These are phyloP conservation scores for Oncopeltus fasciatus DNA, from an alignment of 1,140 invertebrate genomes.

Conservation along the genomic window DNA sequence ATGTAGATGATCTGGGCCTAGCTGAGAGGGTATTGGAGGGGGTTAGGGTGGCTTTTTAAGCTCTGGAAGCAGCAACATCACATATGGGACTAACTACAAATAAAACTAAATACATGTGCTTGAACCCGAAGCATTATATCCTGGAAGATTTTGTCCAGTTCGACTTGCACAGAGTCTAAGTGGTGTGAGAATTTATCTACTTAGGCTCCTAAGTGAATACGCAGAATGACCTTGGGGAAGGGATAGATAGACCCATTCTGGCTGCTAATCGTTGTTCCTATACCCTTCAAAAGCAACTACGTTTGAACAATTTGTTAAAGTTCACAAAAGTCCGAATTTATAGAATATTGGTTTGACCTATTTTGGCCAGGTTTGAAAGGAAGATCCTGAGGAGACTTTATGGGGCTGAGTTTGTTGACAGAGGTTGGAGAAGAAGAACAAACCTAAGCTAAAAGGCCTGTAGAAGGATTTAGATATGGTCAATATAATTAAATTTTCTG, in stretches of 20 bases:
- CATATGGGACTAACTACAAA: background rate
- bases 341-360: background rate
- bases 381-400: too few species aligned
- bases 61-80: too few species aligned
- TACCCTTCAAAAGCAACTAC: background rate
- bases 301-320: background rate
- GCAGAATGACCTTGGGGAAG: background rate
- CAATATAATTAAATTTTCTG: too few species aligned
- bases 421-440: background rate
- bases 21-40: background rate
- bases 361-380: background rate
- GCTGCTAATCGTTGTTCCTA: background rate
- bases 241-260: background rate
- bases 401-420: background rate
- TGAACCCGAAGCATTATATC: background rate
- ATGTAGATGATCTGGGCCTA: background rate
- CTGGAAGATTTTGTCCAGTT: too few species aligned
- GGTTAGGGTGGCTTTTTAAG: background rate
- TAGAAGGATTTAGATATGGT: too few species aligned
- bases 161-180: background rate
- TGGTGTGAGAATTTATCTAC: background rate
- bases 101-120: background rate
- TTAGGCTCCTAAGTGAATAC: background rate
- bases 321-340: background rate
- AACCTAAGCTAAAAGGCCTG: too few species aligned